Evolutionary conservation across 1,140 invertebrate species (phyloP).

Genomic region (Drosophila truncata): DNA sequence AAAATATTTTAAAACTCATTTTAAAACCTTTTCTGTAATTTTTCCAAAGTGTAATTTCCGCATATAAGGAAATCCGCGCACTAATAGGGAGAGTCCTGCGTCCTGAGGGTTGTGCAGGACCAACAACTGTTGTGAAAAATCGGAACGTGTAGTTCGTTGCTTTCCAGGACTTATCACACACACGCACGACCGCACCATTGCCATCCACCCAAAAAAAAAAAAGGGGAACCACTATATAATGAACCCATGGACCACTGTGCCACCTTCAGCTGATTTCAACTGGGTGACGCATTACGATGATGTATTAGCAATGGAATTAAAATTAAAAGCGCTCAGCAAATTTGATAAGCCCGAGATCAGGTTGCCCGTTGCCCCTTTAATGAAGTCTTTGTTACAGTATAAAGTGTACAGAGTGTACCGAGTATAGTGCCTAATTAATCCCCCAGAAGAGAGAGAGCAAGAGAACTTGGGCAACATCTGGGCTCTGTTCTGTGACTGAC

Average conservation of each 20-base stretch:
- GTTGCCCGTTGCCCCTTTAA: slow-evolving; percentile 56
- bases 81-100: slow-evolving; percentile 11
- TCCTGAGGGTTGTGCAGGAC: slow-evolving; percentile 25
- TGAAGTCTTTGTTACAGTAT: slow-evolving; percentile 63
- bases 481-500: slow-evolving; percentile 63
- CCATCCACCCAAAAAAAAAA: slow-evolving; percentile 15
- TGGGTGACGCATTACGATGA: slow-evolving; percentile 76
- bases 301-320: slow-evolving; percentile 75
- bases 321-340: slow-evolving; percentile 71
- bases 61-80: slow-evolving; percentile 11
- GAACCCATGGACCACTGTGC: slow-evolving; percentile 4
- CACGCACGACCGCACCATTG: slow-evolving; percentile 63
- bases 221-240: slow-evolving; percentile 2
- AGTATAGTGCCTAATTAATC: slow-evolving; percentile 64
- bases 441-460: slow-evolving; percentile 10
- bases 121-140: slow-evolving; percentile 81
- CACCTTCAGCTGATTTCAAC: slow-evolving; percentile 49
- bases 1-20: not conserved
- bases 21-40: not conserved
- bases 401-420: not conserved
- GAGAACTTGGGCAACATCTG: slow-evolving; percentile 53
- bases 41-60: not conserved
- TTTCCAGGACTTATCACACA: slow-evolving; percentile 78
- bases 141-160: slow-evolving; percentile 70
- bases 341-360: slow-evolving; percentile 45